Evolutionary conservation across 1,140 invertebrate genomes (phyloP).

Genomic region (Drosophila repletoides): DNA sequence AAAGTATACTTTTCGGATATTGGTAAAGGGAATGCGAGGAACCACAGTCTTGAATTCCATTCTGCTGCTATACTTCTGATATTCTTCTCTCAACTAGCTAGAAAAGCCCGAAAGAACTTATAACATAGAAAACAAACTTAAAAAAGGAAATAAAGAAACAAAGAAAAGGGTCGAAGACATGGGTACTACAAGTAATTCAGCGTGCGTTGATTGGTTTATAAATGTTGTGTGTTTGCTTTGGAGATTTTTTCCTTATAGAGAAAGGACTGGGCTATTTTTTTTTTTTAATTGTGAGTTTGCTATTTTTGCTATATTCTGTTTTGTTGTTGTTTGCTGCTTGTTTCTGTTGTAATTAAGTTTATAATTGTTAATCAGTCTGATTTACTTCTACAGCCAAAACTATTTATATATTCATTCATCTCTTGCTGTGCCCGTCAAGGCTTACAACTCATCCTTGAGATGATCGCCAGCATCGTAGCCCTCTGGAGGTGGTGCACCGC

Average conservation of each 20-base stretch:
- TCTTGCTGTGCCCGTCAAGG: background rate
- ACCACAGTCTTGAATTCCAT: slow-evolving; percentile 33
- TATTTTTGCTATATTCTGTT: slow-evolving; percentile 9
- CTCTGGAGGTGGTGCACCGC: slow-evolving; percentile 86
- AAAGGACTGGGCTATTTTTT: background rate
- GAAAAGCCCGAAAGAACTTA: slow-evolving; percentile 25
- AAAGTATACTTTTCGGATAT: slow-evolving; percentile 65
- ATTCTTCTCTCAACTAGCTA: slow-evolving; percentile 9
- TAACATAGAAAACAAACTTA: slow-evolving; percentile 28
- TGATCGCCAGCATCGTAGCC: slow-evolving; percentile 88
- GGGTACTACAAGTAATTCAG: slow-evolving; percentile 24
- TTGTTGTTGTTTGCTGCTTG: slow-evolving; percentile 22
- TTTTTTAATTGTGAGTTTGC: background rate
- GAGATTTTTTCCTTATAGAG: background rate
- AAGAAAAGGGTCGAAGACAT: slow-evolving; percentile 25
- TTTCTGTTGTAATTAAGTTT: too few species aligned
- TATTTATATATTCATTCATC: slow-evolving; percentile 52
- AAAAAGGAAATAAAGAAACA: slow-evolving; percentile 36
- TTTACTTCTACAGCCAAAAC: slow-evolving; percentile 53
- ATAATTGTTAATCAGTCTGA: slow-evolving; percentile 73
- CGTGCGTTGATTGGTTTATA: slow-evolving; percentile 12
- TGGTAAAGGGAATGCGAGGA: slow-evolving; percentile 57
- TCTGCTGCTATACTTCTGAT: background rate
- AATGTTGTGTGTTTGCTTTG: slow-evolving; percentile 24
- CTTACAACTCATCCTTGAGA: slow-evolving; percentile 94